Percentiles rank a stretch among this genome's conserved stretches.
Evolutionary conservation across 2,888 invertebrate genomes (phyloP).

Genomic region (Drosophila prolongata): DNA sequence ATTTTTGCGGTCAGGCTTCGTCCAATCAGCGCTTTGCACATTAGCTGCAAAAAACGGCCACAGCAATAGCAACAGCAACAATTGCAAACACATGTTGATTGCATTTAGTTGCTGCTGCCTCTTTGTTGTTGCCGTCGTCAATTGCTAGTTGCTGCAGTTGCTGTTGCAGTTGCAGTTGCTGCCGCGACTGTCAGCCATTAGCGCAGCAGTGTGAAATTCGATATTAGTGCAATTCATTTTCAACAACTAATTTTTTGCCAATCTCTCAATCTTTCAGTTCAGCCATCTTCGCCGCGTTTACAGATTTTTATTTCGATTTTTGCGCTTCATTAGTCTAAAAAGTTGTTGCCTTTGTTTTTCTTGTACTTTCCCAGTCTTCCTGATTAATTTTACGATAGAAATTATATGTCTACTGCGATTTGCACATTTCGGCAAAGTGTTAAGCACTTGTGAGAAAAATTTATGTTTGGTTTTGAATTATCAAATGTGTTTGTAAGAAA

Average conservation of each 20-base stretch:
- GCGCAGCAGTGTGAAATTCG: constrained; percentile 80
- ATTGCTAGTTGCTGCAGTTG: constrained; percentile 47
- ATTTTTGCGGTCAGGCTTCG: constrained; percentile 80
- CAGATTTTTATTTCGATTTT: constrained; percentile 40
- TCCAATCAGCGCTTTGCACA: constrained; percentile 82
- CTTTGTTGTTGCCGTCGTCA: constrained; percentile 72
- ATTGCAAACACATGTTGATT: constrained; percentile 66
- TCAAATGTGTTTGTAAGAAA: no score
- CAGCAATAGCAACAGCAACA: constrained; percentile 38
- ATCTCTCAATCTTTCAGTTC: constrained; percentile 39
- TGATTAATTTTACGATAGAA: constrained; percentile 61
- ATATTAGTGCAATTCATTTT: constrained; percentile 81
- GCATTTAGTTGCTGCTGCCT: constrained; percentile 55
- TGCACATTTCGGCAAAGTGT: constrained; percentile 59
- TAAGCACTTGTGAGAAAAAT: not conserved
- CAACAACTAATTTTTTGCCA: constrained; percentile 74
- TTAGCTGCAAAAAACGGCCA: constrained; percentile 60
- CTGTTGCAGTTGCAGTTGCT: constrained; percentile 39
- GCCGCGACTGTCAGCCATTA: constrained; percentile 70
- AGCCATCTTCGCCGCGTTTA: constrained; percentile 7
- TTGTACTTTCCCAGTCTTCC: not conserved
- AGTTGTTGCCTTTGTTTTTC: constrained; percentile 14
- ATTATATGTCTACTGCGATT: constrained; percentile 69
- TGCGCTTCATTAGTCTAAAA: constrained; percentile 69
- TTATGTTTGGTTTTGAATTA: not conserved